Evolutionary conservation across 2,797 vertebrate genomes (phyloP), one percentile per base, ranked within the genome.

Genomic region (Oreochromis grahami): DNA sequence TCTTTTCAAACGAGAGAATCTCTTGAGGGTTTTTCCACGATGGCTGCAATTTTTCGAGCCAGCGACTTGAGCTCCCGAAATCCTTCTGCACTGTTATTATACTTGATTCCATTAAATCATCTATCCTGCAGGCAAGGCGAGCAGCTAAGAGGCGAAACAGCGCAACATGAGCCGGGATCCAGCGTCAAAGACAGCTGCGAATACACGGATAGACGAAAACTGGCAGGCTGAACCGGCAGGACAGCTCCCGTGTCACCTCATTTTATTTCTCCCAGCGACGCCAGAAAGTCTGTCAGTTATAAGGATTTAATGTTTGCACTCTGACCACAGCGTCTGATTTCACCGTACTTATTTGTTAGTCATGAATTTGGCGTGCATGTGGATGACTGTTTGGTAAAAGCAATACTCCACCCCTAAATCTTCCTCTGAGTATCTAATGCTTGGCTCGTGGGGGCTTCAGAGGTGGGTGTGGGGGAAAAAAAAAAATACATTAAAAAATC

Each of bases 221-320:
- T 82, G 90, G 89, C 87, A 84, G 81, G 5, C n/a, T 4, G 41
- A 43, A 70, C 74, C 76, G 43, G 52, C 78, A n/a, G 83, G 74
- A 83, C 48, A 70, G 79, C 91, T 91, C 89, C 89, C 1, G 81
- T 91, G 87, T 92, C 90, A 83, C 87, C 87, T 87, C 91, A 79
- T 88, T 93, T 87, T 1, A 91, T 85, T 86, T 79, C 85, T 83
- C 26, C 74, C 65, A 26, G 15, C 6, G 93, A 93, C 90, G 89
- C 92, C 93, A 82, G 79, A 68, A 41, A 90, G 94, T 94, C 94
- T 92, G 88, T 85, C 78, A 24, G 82, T 77, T 41, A 51, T 36
- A 79, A 38, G 80, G 83, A 91, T 82, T 87, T 79, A 88, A 81
- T 80, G 85, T 86, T 90, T 52, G 29, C 86, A 45, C 50, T 17